phyloP scores from a whole-genome alignment of 2,113 vertebrate species.

The Ifrita kowaldi region DNA sequence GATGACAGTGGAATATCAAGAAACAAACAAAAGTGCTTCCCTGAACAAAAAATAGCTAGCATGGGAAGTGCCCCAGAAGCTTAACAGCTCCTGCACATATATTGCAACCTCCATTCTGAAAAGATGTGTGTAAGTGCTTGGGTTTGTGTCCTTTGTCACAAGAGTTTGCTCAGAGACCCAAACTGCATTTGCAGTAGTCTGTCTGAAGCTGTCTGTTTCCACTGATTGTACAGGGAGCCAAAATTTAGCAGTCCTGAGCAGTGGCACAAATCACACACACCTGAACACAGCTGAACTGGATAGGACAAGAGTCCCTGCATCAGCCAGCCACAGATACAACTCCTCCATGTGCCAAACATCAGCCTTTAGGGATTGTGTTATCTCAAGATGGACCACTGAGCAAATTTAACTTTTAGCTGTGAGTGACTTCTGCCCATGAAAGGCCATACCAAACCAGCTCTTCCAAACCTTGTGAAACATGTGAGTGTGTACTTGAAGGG shows the following conservation, averaged over 20 bases:
- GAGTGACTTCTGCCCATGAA: background rate
- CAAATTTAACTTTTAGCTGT: background rate
- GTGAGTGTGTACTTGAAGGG: background rate
- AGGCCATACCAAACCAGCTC: background rate
- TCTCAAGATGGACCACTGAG: background rate
- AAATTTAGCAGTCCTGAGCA: background rate
- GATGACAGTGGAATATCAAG: background rate
- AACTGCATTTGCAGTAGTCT: background rate
- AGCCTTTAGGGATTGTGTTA: background rate
- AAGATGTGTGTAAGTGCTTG: background rate
- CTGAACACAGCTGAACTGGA: background rate
- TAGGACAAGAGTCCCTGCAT: background rate
- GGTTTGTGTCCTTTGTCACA: background rate
- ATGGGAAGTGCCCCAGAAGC: background rate
- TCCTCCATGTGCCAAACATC: background rate
- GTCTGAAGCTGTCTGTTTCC: background rate
- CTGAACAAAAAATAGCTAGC: background rate
- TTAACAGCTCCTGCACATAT: background rate
- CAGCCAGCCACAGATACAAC: background rate
- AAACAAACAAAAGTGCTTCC: background rate
- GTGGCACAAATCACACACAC: background rate
- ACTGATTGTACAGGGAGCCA: background rate
- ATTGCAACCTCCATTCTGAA: background rate
- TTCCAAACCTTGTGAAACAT: background rate
- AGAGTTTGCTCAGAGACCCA: background rate